Percentiles rank a stretch among this genome's conserved stretches.
Evolutionary conservation across 2,113 vertebrate genomes (phyloP).

Genomic region (Spilogale gracilis): DNA sequence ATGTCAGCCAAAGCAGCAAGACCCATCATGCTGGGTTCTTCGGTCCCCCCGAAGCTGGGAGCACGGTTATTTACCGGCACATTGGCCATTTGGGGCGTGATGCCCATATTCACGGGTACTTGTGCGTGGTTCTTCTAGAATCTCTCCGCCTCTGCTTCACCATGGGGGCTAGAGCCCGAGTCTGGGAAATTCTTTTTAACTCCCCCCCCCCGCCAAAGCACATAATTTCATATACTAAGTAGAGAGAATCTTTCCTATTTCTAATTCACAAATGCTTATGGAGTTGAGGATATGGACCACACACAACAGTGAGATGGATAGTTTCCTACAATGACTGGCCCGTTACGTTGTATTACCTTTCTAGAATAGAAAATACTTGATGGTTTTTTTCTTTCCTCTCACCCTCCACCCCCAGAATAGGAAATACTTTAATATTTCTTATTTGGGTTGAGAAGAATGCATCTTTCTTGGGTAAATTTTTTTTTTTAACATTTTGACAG

Average conservation of each 20-base stretch:
- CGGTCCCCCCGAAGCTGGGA: background rate
- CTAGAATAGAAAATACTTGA: background rate
- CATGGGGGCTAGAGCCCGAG: background rate
- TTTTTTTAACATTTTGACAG: background rate
- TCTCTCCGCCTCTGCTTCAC: background rate
- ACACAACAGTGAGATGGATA: background rate
- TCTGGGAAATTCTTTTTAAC: background rate
- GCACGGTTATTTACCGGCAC: background rate
- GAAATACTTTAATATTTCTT: background rate
- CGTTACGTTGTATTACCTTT: background rate
- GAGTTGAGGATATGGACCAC: background rate
- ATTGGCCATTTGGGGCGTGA: rapidly evolving
- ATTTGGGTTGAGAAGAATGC: background rate
- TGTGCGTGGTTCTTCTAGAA: background rate
- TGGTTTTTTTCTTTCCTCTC: background rate
- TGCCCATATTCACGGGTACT: background rate
- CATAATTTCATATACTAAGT: background rate
- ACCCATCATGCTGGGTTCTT: background rate
- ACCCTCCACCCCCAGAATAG: background rate
- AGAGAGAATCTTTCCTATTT: background rate
- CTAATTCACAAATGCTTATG: background rate
- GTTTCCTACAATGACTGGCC: background rate
- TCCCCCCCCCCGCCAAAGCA: background rate
- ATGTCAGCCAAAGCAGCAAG: background rate
- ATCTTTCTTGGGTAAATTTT: background rate